Evolutionary conservation across 2,888 invertebrate genomes (phyloP).

Genomic region (Tigriopus californicus): DNA sequence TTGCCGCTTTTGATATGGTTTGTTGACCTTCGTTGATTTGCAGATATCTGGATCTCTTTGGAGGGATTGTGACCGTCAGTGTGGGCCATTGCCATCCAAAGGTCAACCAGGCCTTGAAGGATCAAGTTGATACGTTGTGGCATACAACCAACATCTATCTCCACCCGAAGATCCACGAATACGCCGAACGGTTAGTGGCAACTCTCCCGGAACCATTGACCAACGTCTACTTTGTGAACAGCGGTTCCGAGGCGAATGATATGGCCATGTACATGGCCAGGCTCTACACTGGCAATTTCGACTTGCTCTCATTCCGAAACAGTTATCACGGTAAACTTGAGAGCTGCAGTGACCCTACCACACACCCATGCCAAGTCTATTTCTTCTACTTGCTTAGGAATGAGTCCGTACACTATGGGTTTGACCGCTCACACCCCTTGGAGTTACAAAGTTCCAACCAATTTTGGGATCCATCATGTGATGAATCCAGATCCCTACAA

Average conservation of each 20-base stretch:
- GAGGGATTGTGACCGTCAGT: constrained; percentile 89
- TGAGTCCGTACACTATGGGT: constrained; percentile 63
- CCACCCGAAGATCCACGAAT: constrained; percentile 75
- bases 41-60: constrained; percentile 84
- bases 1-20: too few relatives aligned
- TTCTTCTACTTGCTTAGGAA: too few relatives aligned
- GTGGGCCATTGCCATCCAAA: constrained; percentile 88
- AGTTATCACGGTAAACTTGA: constrained; percentile 50
- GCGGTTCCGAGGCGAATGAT: constrained; percentile 94
- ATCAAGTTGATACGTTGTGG: constrained; percentile 39
- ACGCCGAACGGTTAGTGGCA: constrained; percentile 54
- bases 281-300: constrained; percentile 60
- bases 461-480: constrained; percentile 36
- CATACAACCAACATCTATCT: constrained; percentile 83
- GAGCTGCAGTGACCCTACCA: too few relatives aligned
- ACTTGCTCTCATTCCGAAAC: constrained; percentile 67
- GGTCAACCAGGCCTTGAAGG: background rate
- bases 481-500: constrained; percentile 80
- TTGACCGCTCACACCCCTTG: constrained; percentile 57
- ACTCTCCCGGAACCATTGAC: constrained; percentile 72
- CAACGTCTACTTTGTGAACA: constrained; percentile 84
- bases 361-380: too few relatives aligned
- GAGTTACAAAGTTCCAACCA: constrained; percentile 49
- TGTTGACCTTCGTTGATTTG: too few relatives aligned
- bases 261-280: constrained; percentile 68